Base-by-base conservation (phyloP, 1,140 invertebrate genomes). In the Argopecten irradians region DNA sequence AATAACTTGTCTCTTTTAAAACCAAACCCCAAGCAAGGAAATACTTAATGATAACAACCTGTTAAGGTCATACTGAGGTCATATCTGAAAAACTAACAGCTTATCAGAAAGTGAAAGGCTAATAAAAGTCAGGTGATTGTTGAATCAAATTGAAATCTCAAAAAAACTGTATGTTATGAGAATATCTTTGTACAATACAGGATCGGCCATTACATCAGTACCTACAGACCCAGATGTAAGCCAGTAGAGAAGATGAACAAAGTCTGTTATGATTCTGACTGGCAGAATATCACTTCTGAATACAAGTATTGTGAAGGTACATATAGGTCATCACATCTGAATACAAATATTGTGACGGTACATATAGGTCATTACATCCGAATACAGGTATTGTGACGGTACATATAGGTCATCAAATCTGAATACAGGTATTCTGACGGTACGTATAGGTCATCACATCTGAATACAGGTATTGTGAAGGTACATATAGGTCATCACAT, bases 221-320 rank as follows among this genome's bases (percentile, higher is more conserved):
- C 84, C 8, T 7, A 85, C 13, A 39, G 36, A 46, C 84, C 84
- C 11, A 28, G 1, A 16, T 39, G 84, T 33, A 43, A 46, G 43
- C 84, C 35, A 19, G 2, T 36, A 13, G 39, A 43, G n/a, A 43
- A 85, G 34, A 8, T 19, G 39, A 28, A 35, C 19, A 13, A 0
- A 14, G 32, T 19, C 32, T 46, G 39, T 85, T 28, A 39, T 11
- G 84, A 85, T 16, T 9, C n/a, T 32, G 22, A 46, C 1, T 33
- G 84, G 28, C 19, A 85, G 84, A 39, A 85, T 85, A 32, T 85
- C 35, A 85, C 84, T 0, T 43, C 32, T 41, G 35, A 85, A 32
- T 85, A 85, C 39, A 85, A 85, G 43, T 43, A 85, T n/a, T n/a
- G n/a, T n/a, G n/a, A n/a, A n/a, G n/a, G n/a, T n/a, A n/a, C n/a